Conservation (phyloP, 2,113 vertebrate species). For the Microcebus griseorufus region DNA sequence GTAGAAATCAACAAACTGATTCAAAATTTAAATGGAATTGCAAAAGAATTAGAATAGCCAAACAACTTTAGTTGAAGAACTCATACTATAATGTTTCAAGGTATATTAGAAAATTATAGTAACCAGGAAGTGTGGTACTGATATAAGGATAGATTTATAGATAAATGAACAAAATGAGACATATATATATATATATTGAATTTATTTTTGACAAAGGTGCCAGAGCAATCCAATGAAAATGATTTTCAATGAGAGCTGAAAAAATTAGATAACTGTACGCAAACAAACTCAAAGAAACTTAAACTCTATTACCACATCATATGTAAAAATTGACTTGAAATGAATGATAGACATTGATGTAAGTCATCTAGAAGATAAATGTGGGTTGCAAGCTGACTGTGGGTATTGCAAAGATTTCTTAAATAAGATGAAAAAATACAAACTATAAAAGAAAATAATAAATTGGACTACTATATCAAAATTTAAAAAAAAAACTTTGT, state of each 20-base stretch:
- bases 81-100: background rate
- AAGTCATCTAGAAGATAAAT: background rate
- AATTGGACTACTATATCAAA: background rate
- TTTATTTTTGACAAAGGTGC: background rate
- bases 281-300: background rate
- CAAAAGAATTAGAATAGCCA: background rate
- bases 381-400: background rate
- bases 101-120: background rate
- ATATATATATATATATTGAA: background rate
- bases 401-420: background rate
- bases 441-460: background rate
- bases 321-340: background rate
- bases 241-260: background rate
- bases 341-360: background rate
- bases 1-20: background rate
- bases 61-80: background rate
- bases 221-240: background rate
- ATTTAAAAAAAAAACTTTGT: background rate
- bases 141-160: background rate
- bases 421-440: background rate
- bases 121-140: background rate
- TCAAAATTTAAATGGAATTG: background rate
- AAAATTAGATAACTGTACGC: background rate
- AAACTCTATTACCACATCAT: background rate
- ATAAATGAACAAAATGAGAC: background rate